A percentile compares a stretch with the other conserved stretches of the same genome.
These are phyloP conservation scores for Brachionus sp. DNA, from an alignment of 1,140 invertebrate genomes.

Conservation along the genomic window DNA sequence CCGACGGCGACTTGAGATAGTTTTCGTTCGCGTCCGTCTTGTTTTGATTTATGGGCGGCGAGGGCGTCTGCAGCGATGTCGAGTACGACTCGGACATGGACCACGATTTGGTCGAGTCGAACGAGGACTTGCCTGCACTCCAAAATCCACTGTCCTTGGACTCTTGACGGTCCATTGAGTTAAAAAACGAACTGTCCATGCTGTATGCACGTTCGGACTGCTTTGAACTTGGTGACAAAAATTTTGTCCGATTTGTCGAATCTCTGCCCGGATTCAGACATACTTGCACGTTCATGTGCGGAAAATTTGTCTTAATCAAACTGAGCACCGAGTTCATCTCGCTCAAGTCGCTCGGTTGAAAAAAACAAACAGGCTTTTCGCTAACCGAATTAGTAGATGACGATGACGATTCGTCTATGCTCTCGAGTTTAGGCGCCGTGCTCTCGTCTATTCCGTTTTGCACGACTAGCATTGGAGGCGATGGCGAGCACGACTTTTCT, in stretches of 20 bases:
- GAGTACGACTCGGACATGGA: slow-evolving; percentile 9
- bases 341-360: background rate
- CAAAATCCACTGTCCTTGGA: slow-evolving; percentile 42
- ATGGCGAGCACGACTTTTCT: slow-evolving; percentile 5
- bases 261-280: background rate
- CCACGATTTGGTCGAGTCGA: background rate
- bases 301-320: background rate
- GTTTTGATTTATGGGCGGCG: background rate
- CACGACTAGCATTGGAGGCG: background rate
- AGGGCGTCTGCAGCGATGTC: background rate
- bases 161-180: slow-evolving; percentile 26
- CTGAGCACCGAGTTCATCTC: slow-evolving; percentile 10
- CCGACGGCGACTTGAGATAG: background rate
- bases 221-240: background rate
- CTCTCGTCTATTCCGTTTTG: background rate
- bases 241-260: background rate
- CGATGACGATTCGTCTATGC: background rate
- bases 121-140: slow-evolving; percentile 4
- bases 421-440: background rate
- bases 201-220: slow-evolving; percentile 9
- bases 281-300: background rate
- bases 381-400: background rate
- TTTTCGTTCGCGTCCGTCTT: background rate
- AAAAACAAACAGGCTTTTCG: background rate
- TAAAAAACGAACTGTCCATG: background rate